A percentile compares a stretch with the other conserved stretches of the same genome.
phyloP scores from a whole-genome alignment of 1,140 invertebrate species.

The Neodiprion virginianus region DNA sequence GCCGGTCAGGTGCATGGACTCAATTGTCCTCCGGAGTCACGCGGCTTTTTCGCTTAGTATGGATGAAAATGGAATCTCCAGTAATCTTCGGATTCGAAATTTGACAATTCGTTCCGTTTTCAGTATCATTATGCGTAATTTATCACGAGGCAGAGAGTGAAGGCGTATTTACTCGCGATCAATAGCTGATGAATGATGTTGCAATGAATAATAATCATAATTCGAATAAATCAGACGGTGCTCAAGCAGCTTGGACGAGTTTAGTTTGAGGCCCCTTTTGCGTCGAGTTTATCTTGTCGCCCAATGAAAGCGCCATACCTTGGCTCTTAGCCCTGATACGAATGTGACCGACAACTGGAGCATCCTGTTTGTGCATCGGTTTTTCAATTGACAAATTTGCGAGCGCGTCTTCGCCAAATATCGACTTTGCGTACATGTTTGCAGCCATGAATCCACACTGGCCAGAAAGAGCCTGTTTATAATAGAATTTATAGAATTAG shows the following conservation, averaged over 20 bases:
- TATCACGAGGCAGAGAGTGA: background rate
- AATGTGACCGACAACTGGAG: constrained; percentile 94
- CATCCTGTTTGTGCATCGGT: constrained; percentile 83
- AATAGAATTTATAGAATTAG: constrained; percentile 1
- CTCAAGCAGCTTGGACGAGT: constrained; percentile 66
- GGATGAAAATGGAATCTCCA: too few relatives aligned
- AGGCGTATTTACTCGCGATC: background rate
- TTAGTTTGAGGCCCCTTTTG: constrained; percentile 75
- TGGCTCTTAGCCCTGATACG: constrained; percentile 98
- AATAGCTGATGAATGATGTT: constrained; percentile 1
- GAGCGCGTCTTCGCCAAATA: constrained; percentile 98
- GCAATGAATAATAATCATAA: too few relatives aligned
- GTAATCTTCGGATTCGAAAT: too few relatives aligned
- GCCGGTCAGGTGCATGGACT: too few relatives aligned
- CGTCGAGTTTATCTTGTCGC: constrained; percentile 95
- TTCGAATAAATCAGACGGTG: background rate
- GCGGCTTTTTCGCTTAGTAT: too few relatives aligned
- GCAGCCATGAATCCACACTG: constrained; percentile 99
- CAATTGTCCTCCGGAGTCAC: too few relatives aligned
- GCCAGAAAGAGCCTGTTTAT: constrained; percentile 81
- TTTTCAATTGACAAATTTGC: constrained; percentile 99
- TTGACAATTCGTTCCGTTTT: too few relatives aligned
- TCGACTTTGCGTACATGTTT: constrained; percentile 98
- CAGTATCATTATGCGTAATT: background rate
- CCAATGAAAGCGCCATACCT: constrained; percentile 96